phyloP scores from a whole-genome alignment of 1,140 invertebrate genomes.

The Drosophila kohkoa region DNA sequence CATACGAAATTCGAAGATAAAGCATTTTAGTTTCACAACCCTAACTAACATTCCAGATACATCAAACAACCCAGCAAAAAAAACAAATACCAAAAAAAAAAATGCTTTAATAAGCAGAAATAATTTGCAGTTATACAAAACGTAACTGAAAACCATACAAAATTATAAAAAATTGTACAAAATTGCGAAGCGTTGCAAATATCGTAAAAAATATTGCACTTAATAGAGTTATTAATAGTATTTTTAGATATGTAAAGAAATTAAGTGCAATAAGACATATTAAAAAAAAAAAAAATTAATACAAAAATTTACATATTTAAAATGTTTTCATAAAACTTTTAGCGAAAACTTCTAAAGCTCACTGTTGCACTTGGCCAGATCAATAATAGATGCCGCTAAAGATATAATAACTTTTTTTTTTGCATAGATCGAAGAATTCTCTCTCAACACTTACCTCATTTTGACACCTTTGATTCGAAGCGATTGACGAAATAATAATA shows the following conservation, averaged over 20 bases:
- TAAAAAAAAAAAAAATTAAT: too few species aligned
- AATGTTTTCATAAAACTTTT: too few species aligned
- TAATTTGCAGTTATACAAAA: background rate
- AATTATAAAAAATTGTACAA: background rate
- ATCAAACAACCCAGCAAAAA: background rate
- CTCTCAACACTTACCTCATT: constrained; percentile 39
- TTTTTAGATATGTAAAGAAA: too few species aligned
- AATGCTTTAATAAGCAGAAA: background rate
- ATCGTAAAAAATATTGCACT: background rate
- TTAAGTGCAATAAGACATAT: too few species aligned
- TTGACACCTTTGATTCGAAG: background rate
- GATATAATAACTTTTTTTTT: too few species aligned
- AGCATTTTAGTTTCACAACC: constrained; percentile 5
- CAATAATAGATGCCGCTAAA: background rate
- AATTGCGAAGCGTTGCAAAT: background rate
- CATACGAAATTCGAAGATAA: constrained; percentile 17
- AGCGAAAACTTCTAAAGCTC: background rate
- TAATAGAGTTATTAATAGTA: too few species aligned
- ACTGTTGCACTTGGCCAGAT: background rate
- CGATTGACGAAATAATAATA: background rate
- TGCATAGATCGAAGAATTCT: too few species aligned
- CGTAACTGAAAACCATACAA: background rate
- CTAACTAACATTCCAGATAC: background rate
- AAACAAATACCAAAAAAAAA: background rate
- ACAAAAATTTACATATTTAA: too few species aligned